Base-by-base conservation (phyloP, 2,888 invertebrate species). In the Gastrophysa polygoni region DNA sequence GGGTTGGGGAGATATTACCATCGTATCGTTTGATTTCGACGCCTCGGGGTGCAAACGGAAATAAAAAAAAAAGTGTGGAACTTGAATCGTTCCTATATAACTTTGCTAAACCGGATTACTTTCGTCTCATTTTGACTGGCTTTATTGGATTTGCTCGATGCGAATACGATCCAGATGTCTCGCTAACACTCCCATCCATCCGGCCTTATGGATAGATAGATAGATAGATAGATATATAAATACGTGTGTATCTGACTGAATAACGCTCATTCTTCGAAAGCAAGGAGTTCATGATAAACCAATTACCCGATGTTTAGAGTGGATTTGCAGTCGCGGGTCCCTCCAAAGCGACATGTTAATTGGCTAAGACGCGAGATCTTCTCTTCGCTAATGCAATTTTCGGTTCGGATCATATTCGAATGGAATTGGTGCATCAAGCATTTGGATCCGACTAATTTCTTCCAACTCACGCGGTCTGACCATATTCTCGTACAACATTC, bases 141-240 rank as follows among this genome's bases (percentile, higher is more conserved):
- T 46, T 69, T 72, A 72, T 72, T 72, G 68, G 62, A 71, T 72
- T 71, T 70, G 48, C 61, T 66, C 67, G 67, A 64, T 63, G 7
- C 67, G 69, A 70, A 71, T 68, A 61, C 65, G 68, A 65, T 49
- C 63, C 70, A 71, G 71, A 70, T 71, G 71, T 68, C 59, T 68
- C 67, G 64, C 54, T 38, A 48, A 57, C 32, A 7, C 10, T 10
- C 32, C 32, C 32, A 32, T 7, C 32, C 32, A n/a, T n/a, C n/a
- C n/a, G n/a, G n/a, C n/a, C n/a, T n/a, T n/a, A n/a, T 8, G 28
- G 28, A 28, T 8, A 28, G 28, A n/a, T n/a, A n/a, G n/a, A n/a
- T n/a, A n/a, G n/a, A n/a, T n/a, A n/a, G n/a, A n/a, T n/a, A n/a
- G n/a, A 28, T 8, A 8, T n/a, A 28, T 8, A 28, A 6, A 24